Evolutionary conservation across 2,888 invertebrate genomes (phyloP), one percentile per base, ranked within the genome.

Genomic region (Leptogaster cylindrica): DNA sequence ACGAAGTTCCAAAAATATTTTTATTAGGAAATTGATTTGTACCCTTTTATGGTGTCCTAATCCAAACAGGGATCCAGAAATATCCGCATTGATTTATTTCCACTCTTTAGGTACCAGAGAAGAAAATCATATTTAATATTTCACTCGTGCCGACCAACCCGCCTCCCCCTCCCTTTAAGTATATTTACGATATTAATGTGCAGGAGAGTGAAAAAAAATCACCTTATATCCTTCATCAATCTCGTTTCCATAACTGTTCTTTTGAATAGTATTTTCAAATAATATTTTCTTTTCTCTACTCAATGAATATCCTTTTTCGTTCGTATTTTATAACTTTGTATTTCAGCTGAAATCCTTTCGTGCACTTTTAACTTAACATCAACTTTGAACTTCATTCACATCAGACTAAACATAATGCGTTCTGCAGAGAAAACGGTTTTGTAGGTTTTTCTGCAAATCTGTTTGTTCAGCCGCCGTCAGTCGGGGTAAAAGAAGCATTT

Each of bases 381-480:
- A 28, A 61, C 61, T 61, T 61, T 61, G 44, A 61, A 61, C 44
- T 61, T 55, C 39, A 55, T 55, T 55, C 55, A 55, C 55, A 33
- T 55, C 31, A 61, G 44, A 44, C 44, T 18, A 44, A 61, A 61
- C 23, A 61, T 44, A 61, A 44, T 61, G 61, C 61, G 41, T 27
- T 16, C 44, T 18, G 8, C 44, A 61, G 27, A 44, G 16, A 14
- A 41, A 41, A 10, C 10, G 12, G 14, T 12, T n/a, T n/a, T 10
- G 25, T 12, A 48, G 27, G 48, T 5, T 27, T n/a, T n/a, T 25
- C 18, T 12, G 33, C 44, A 64, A 64, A 64, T 64, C 64, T 64
- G 64, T 64, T 64, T 64, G 48, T 64, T 64, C 64, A 64, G 64
- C 48, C 64, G 64, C 31, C 64, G 48, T 28, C 64, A 50, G 64